Evolutionary conservation across 2,113 vertebrate genomes (phyloP).

Genomic region (Xenopus tropicalis): UCB_Xtro_10.0 CM004451.2:58072001-58072500

Average conservation of each 20-base stretch:
- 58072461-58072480: conserved; percentile 15
- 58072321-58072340: background rate
- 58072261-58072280: background rate
- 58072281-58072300: background rate
- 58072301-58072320: background rate
- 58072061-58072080: too few relatives aligned
- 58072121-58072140: too few relatives aligned
- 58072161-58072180: background rate
- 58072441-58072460: conserved; percentile 2
- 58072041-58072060: too few relatives aligned
- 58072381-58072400: conserved; percentile 25
- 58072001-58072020: too few relatives aligned
- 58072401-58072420: conserved; percentile 7
- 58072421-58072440: conserved; percentile 7
- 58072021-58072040: too few relatives aligned
- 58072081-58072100: too few relatives aligned
- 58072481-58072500: conserved; percentile 17
- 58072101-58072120: too few relatives aligned
- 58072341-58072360: background rate
- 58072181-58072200: background rate
- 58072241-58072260: background rate
- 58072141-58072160: too few relatives aligned
- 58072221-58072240: background rate
- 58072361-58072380: conserved; percentile 8
- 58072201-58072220: background rate